phyloP scores from a whole-genome alignment of 2,797 vertebrate species.

The Sebastes oblongus region DNA sequence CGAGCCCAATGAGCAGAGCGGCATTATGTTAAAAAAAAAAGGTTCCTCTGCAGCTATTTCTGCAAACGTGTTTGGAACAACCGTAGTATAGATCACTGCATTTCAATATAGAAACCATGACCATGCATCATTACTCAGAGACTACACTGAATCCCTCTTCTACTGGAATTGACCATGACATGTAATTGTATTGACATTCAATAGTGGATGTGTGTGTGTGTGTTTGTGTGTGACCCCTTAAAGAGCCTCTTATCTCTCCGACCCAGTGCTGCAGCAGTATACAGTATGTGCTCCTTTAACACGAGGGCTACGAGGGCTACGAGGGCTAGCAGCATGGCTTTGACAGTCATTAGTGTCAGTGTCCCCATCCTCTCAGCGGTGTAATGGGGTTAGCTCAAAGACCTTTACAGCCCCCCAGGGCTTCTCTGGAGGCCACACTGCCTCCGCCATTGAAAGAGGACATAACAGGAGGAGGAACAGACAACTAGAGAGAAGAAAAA shows the following conservation, averaged over 20 bases:
- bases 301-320: not conserved
- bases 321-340: slow-evolving; percentile 6
- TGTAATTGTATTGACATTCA: not conserved
- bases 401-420: slow-evolving; percentile 46
- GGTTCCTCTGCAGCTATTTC: not conserved
- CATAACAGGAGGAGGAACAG: not conserved
- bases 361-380: slow-evolving; percentile 53
- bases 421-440: slow-evolving; percentile 37
- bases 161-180: not conserved
- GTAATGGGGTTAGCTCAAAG: slow-evolving; percentile 57
- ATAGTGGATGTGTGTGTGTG: not conserved
- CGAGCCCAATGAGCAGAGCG: not conserved
- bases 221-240: not conserved
- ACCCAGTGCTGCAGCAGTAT: slow-evolving; percentile 5
- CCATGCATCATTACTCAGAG: not conserved
- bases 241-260: slow-evolving; percentile 2
- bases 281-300: not conserved
- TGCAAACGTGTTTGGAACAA: not conserved
- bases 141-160: not conserved
- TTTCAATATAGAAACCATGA: not conserved
- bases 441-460: slow-evolving; percentile 4
- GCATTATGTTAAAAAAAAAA: not conserved
- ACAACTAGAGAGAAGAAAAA: slow-evolving; percentile 20
- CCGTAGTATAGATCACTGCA: not conserved
- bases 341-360: slow-evolving; percentile 71